Conservation (phyloP, 2,888 invertebrate species). For the Aplocera efformata region DNA sequence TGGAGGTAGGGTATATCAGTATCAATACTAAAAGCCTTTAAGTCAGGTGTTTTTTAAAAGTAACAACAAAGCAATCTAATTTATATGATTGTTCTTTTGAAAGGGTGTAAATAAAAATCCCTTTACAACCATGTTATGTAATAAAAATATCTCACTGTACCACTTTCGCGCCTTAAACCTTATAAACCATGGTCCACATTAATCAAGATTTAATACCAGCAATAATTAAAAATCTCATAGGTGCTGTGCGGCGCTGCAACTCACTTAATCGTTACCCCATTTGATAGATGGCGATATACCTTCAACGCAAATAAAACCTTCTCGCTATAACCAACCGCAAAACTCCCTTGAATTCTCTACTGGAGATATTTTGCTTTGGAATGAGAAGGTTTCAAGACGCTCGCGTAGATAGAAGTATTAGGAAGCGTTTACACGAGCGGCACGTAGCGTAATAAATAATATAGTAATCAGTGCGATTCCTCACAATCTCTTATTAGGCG, state of each 20-base stretch:
- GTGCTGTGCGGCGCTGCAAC: conserved; percentile 56
- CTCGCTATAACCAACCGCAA: conserved; percentile 29
- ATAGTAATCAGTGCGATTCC: conserved; percentile 80
- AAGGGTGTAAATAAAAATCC: too few relatives aligned
- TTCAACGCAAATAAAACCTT: conserved; percentile 49
- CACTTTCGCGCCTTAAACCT: conserved; percentile 34
- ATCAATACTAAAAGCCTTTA: too few relatives aligned
- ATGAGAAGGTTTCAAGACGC: conserved; percentile 59
- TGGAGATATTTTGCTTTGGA: conserved; percentile 23
- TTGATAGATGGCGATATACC: conserved; percentile 64
- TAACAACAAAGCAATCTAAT: too few relatives aligned
- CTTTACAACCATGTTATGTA: too few relatives aligned
- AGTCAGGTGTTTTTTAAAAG: too few relatives aligned
- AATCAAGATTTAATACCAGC: conserved; percentile 61
- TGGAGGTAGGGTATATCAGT: too few relatives aligned
- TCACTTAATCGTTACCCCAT: conserved; percentile 70
- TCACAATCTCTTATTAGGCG: conserved; percentile 78
- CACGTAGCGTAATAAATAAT: conserved; percentile 80
- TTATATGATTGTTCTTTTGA: too few relatives aligned
- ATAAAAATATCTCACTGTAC: neutral
- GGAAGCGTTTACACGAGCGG: conserved; percentile 77
- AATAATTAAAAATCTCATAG: conserved; percentile 74
- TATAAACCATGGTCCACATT: conserved; percentile 51
- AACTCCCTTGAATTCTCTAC: conserved; percentile 5
- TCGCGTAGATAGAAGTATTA: conserved; percentile 66